phyloP scores from a whole-genome alignment of 2,888 invertebrate genomes.

The Hoplodrina ambigua region DNA sequence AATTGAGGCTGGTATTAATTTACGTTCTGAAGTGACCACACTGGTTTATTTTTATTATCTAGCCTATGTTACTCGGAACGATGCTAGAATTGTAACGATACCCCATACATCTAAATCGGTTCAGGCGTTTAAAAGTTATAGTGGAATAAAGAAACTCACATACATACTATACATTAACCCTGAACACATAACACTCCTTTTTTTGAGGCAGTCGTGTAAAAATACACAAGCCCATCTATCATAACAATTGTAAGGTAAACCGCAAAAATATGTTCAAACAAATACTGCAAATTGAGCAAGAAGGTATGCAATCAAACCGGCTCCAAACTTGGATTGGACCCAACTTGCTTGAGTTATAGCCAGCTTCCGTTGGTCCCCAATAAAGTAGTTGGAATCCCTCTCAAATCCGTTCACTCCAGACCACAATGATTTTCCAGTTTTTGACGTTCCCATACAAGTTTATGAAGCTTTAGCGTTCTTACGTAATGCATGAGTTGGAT shows the following conservation, averaged over 20 bases:
- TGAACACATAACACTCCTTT: too few species aligned
- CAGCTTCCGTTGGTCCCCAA: slow-evolving; percentile 63
- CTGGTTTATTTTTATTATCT: too few species aligned
- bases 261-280: slow-evolving; percentile 53
- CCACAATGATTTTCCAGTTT: slow-evolving; percentile 71
- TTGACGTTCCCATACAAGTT: slow-evolving; percentile 65
- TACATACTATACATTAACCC: too few species aligned
- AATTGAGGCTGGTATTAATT: too few species aligned
- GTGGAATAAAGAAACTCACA: too few species aligned
- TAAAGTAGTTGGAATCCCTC: slow-evolving; percentile 76
- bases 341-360: slow-evolving; percentile 75
- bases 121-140: too few species aligned
- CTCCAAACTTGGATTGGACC: slow-evolving; percentile 72
- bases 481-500: slow-evolving; percentile 51
- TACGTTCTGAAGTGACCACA: too few species aligned
- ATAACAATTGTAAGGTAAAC: slow-evolving; percentile 24
- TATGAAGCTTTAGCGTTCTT: slow-evolving; percentile 43
- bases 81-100: too few species aligned
- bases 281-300: slow-evolving; percentile 65
- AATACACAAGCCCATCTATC: slow-evolving; percentile 47
- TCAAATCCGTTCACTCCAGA: slow-evolving; percentile 68
- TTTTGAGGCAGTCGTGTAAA: too few species aligned
- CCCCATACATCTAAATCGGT: too few species aligned
- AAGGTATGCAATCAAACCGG: slow-evolving; percentile 72
- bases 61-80: too few species aligned